Evolutionary conservation across 2,888 invertebrate genomes (phyloP).

Genomic region (Drosophila limbata): DNA sequence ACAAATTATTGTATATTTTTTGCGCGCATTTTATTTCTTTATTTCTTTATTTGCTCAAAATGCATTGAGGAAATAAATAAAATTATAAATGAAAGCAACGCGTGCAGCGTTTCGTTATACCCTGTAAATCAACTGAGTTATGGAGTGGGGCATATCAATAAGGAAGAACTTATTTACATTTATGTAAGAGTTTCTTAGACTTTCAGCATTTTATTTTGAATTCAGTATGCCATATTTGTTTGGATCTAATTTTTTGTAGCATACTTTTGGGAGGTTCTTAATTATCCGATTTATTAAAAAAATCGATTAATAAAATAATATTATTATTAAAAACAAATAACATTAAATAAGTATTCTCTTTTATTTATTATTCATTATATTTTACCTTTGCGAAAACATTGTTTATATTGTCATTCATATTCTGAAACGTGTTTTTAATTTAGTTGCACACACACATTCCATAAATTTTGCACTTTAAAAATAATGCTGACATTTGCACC

Average conservation of each 20-base stretch:
- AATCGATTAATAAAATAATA: no score
- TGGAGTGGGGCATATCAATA: background rate
- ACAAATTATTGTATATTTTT: slow-evolving; percentile 68
- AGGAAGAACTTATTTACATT: no score
- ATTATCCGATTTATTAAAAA: background rate
- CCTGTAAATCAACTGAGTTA: slow-evolving; percentile 8
- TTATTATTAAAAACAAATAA: no score
- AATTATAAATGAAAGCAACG: slow-evolving; percentile 71
- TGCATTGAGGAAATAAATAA: slow-evolving; percentile 77
- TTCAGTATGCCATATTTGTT: background rate
- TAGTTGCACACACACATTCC: background rate
- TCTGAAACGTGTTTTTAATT: background rate
- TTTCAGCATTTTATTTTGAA: background rate
- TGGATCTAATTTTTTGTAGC: background rate
- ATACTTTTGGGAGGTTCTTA: background rate
- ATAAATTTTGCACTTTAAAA: background rate
- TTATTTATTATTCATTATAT: no score
- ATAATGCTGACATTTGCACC: slow-evolving; percentile 21
- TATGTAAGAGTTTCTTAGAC: background rate
- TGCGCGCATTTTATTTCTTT: slow-evolving; percentile 63
- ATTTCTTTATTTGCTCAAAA: slow-evolving; percentile 73
- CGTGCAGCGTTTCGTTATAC: slow-evolving; percentile 39
- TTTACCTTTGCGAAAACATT: no score
- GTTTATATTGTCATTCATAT: background rate
- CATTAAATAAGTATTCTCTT: no score